A percentile compares a stretch with the other conserved stretches of the same genome.
These are phyloP conservation scores for Mus pahari DNA, from an alignment of 2,113 vertebrate genomes.

Conservation along the genomic window DNA sequence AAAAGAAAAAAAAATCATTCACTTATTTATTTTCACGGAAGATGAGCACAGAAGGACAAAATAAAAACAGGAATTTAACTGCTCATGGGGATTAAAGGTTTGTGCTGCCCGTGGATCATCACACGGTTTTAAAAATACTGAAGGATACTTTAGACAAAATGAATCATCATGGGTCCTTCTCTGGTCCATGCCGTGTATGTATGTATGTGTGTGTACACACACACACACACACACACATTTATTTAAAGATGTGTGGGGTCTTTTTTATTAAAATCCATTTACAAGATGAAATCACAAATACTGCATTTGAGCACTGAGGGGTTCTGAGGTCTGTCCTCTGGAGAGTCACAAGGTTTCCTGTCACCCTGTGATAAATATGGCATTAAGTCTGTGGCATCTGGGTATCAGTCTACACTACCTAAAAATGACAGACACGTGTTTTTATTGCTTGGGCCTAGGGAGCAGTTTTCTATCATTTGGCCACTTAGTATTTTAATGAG, in stretches of 20 bases:
- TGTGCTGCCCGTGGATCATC: slow-evolving; percentile 54
- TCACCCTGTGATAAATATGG: slow-evolving; percentile 62
- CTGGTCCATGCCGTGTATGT: slow-evolving; percentile 46
- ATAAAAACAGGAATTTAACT: slow-evolving; percentile 14
- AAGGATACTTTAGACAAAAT: slow-evolving; percentile 74
- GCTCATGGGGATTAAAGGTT: slow-evolving; percentile 67
- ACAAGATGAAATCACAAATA: slow-evolving; percentile 75
- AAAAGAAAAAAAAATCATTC: slow-evolving; percentile 35
- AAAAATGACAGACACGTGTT: slow-evolving; percentile 63
- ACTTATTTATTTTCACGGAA: slow-evolving; percentile 53
- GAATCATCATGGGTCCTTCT: slow-evolving; percentile 64
- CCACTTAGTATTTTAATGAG: slow-evolving; percentile 36
- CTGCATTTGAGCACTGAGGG: slow-evolving; percentile 72
- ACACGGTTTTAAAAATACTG: slow-evolving; percentile 70
- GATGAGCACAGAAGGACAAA: slow-evolving; percentile 68
- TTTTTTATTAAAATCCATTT: slow-evolving; percentile 76
- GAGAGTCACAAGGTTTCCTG: slow-evolving; percentile 78
- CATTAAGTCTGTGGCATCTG: slow-evolving; percentile 39
- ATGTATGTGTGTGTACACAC: no score
- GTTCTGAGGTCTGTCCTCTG: slow-evolving; percentile 59
- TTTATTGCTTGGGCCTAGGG: slow-evolving; percentile 62
- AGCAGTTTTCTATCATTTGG: slow-evolving; percentile 63
- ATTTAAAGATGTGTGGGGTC: slow-evolving; percentile 65
- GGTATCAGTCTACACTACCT: slow-evolving; percentile 44
- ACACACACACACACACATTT: no score